Conservation (phyloP, 1,140 invertebrate genomes). For the Heterodera carotae region DNA sequence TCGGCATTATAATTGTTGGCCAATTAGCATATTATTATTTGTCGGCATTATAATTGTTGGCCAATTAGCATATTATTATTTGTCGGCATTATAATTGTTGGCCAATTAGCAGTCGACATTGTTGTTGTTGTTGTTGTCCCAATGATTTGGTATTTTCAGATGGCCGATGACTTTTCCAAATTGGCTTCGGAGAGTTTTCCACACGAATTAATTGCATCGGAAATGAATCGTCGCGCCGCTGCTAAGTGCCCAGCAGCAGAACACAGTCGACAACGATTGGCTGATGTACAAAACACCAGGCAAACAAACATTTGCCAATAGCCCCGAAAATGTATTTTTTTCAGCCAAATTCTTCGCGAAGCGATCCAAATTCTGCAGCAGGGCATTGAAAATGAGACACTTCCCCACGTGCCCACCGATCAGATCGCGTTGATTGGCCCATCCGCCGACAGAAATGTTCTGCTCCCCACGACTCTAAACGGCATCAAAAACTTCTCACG, state of each 20-base stretch:
- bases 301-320: background rate
- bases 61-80: too few species aligned
- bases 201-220: constrained; percentile 5
- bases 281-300: background rate
- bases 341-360: constrained; percentile 19
- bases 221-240: constrained; percentile 6
- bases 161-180: constrained; percentile 28
- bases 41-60: too few species aligned
- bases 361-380: constrained; percentile 23
- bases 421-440: background rate
- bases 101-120: too few species aligned
- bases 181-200: constrained; percentile 19
- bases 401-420: background rate
- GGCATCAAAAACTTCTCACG: constrained; percentile 17
- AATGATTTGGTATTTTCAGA: background rate
- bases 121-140: too few species aligned
- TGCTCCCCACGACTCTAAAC: background rate
- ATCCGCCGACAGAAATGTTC: background rate
- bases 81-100: too few species aligned
- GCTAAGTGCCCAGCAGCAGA: background rate
- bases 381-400: constrained; percentile 20
- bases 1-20: too few species aligned
- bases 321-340: background rate
- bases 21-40: too few species aligned
- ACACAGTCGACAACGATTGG: constrained; percentile 5